Evolutionary conservation across 64 coral and sea anemone genomes (phyloP).

Genomic region (Actinia equina): DNA sequence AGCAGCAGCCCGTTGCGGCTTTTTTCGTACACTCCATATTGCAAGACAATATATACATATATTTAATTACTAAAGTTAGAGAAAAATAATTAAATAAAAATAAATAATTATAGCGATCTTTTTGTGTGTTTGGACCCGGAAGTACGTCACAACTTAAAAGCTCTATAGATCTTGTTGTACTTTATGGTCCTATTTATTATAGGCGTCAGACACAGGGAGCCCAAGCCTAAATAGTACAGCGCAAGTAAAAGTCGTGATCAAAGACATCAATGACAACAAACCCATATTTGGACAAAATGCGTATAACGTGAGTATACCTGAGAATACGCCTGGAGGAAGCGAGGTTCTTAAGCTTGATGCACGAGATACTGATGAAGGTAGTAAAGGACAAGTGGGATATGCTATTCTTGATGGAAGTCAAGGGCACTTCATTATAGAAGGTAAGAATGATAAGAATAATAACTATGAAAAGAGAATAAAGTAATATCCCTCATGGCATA

Average conservation of each 20-base stretch:
- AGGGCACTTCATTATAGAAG: constrained; percentile 11
- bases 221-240: constrained; percentile 34
- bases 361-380: constrained; percentile 52
- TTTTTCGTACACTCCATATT: no score
- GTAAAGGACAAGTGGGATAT: constrained; percentile 59
- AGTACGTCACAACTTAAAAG: no score
- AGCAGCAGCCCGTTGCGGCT: background rate
- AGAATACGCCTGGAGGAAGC: constrained; percentile 33
- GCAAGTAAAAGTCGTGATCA: constrained; percentile 47
- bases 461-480: no score
- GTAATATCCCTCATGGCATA: no score
- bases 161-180: no score
- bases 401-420: constrained; percentile 44
- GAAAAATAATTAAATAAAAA: no score
- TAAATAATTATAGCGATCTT: no score
- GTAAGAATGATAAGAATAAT: background rate
- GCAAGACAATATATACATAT: no score
- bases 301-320: constrained; percentile 51
- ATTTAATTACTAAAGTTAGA: no score
- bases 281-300: constrained; percentile 44
- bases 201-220: constrained; percentile 44
- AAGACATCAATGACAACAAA: constrained; percentile 80
- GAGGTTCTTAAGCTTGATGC: constrained; percentile 31
- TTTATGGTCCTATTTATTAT: background rate
- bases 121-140: no score